phyloP scores from a whole-genome alignment of 2,888 invertebrate genomes.

The Agonopterix subpropinquella region DNA sequence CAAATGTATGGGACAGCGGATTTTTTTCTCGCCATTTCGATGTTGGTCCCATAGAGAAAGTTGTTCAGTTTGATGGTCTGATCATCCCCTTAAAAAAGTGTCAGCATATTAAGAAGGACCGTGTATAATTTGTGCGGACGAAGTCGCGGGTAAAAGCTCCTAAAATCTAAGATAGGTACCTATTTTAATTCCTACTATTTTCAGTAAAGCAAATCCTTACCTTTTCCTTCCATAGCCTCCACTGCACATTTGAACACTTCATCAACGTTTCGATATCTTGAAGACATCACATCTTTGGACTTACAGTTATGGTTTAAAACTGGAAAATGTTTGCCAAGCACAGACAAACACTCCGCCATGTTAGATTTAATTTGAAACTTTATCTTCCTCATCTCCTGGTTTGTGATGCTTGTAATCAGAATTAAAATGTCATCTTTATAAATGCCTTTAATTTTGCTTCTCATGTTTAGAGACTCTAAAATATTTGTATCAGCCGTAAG shows the following conservation, averaged over 20 bases:
- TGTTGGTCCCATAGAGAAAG: no score
- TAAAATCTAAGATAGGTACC: no score
- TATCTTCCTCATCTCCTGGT: conserved; percentile 44
- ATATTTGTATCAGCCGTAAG: conserved; percentile 39
- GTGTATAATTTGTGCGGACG: no score
- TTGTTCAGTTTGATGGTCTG: no score
- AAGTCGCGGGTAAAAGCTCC: no score
- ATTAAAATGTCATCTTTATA: conserved; percentile 51
- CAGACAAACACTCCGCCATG: conserved; percentile 25
- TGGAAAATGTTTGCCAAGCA: conserved; percentile 40
- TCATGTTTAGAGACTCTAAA: conserved; percentile 48
- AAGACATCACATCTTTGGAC: conserved; percentile 9
- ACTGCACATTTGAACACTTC: conserved; percentile 40
- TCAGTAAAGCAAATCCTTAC: no score
- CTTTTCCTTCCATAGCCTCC: conserved; percentile 21
- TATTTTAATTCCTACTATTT: no score
- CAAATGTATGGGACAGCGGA: no score
- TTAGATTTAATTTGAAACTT: conserved; percentile 49
- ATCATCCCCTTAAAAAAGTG: no score
- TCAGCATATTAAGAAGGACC: no score
- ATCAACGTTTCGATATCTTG: conserved; percentile 36
- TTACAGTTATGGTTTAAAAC: conserved; percentile 29
- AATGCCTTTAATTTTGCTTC: conserved; percentile 50
- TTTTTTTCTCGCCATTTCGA: no score
- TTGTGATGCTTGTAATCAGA: conserved; percentile 27